Evolutionary conservation across 2,797 vertebrate species (phyloP).

Genomic region (Poeciliopsis presidionis): DNA sequence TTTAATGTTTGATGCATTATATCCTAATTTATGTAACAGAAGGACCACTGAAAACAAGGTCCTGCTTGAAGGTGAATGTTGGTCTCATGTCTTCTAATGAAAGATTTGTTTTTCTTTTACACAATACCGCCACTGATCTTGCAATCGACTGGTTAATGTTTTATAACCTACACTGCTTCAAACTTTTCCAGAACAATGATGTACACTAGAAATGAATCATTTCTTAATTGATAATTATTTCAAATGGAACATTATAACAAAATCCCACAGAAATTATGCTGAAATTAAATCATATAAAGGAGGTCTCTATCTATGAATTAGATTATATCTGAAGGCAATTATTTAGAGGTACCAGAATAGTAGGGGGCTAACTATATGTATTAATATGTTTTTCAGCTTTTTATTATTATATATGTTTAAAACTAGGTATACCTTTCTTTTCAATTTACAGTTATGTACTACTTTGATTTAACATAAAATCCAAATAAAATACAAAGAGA

Average conservation of each 20-base stretch:
- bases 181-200: neutral
- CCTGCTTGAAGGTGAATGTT: neutral
- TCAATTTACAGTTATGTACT: neutral
- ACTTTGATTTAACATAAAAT: neutral
- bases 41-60: neutral
- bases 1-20: neutral
- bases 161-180: neutral
- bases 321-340: neutral
- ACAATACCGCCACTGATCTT: neutral
- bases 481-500: neutral
- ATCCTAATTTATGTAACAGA: neutral
- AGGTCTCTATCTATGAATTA: neutral
- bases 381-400: neutral
- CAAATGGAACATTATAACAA: neutral
- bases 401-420: neutral
- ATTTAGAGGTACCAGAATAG: neutral
- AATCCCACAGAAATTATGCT: neutral
- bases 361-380: neutral
- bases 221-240: neutral
- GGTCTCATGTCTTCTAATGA: too few species aligned
- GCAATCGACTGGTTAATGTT: neutral
- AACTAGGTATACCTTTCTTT: neutral
- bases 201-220: neutral
- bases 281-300: neutral
- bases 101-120: too few species aligned